A percentile compares a stretch with the other conserved stretches of the same genome.
Evolutionary conservation across 2,888 invertebrate genomes (phyloP).

Genomic region (Sphinx pinastri): DNA sequence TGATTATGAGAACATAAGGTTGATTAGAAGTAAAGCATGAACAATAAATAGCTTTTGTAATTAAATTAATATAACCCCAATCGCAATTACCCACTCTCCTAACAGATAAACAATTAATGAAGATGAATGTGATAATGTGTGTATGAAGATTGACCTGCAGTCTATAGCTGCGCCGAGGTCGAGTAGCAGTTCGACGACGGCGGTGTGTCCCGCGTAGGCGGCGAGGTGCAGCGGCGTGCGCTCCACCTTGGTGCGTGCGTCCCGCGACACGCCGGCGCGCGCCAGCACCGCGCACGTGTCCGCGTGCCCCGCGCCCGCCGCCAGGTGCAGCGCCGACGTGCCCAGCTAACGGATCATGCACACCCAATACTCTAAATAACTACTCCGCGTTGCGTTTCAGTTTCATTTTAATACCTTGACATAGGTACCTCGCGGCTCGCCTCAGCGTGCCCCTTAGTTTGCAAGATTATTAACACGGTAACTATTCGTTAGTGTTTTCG

Average conservation of each 20-base stretch:
- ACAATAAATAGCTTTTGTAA: too few relatives aligned
- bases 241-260: slow-evolving; percentile 94
- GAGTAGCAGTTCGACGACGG: slow-evolving; percentile 89
- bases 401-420: too few relatives aligned
- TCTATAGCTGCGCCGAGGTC: slow-evolving; percentile 60
- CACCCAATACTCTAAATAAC: too few relatives aligned
- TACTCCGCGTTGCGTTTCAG: too few relatives aligned
- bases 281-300: slow-evolving; percentile 92
- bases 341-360: slow-evolving; percentile 86
- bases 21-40: too few relatives aligned
- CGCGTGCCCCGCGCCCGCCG: slow-evolving; percentile 89
- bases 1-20: too few relatives aligned
- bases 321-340: slow-evolving; percentile 94
- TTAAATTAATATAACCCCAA: too few relatives aligned
- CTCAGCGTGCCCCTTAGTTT: too few relatives aligned
- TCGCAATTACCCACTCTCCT: too few relatives aligned
- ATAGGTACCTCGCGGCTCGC: too few relatives aligned
- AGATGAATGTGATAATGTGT: too few relatives aligned
- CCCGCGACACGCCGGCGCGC: slow-evolving; percentile 93
- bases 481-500: neutral
- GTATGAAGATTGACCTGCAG: slow-evolving; percentile 41
- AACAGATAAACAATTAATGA: slow-evolving; percentile 6
- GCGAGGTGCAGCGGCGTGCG: slow-evolving; percentile 96
- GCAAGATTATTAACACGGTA: too few relatives aligned
- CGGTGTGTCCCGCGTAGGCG: slow-evolving; percentile 91